phyloP scores from a whole-genome alignment of 1,140 invertebrate species.

The Bombus huntii region DNA sequence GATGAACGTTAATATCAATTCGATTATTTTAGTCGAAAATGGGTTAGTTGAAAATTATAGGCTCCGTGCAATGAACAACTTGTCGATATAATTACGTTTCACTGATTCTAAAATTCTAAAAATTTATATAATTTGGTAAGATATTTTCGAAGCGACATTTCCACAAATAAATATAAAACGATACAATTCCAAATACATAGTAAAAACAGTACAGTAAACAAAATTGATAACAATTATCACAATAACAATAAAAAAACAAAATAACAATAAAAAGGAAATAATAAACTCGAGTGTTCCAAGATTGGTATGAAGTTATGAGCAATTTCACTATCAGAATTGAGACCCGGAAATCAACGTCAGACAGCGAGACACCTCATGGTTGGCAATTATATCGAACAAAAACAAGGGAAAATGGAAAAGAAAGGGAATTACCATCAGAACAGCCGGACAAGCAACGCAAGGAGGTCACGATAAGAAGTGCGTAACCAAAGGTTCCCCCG shows the following conservation, averaged over 20 bases:
- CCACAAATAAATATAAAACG: no score
- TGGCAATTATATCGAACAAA: conserved; percentile 7
- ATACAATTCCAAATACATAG: no score
- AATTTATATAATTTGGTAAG: no score
- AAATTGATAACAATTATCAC: no score
- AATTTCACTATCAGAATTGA: background rate
- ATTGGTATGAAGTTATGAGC: background rate
- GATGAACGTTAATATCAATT: conserved; percentile 1
- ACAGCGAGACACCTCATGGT: background rate
- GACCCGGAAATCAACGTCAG: background rate
- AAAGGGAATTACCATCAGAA: conserved; percentile 36
- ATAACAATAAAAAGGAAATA: no score
- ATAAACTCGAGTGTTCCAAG: no score
- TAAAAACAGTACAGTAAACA: no score
- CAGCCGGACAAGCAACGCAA: conserved; percentile 48
- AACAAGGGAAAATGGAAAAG: background rate
- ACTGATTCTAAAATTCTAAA: no score
- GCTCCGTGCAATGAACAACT: no score
- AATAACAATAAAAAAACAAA: no score
- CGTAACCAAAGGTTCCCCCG: conserved; percentile 50
- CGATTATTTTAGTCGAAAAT: background rate
- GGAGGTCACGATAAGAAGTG: conserved; percentile 76
- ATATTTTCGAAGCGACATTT: no score
- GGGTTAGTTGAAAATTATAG: background rate
- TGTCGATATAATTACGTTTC: no score